Percentiles rank a stretch among this genome's conserved stretches.
Conservation (phyloP, 2,888 invertebrate genomes). For the Tuta absoluta region DNA sequence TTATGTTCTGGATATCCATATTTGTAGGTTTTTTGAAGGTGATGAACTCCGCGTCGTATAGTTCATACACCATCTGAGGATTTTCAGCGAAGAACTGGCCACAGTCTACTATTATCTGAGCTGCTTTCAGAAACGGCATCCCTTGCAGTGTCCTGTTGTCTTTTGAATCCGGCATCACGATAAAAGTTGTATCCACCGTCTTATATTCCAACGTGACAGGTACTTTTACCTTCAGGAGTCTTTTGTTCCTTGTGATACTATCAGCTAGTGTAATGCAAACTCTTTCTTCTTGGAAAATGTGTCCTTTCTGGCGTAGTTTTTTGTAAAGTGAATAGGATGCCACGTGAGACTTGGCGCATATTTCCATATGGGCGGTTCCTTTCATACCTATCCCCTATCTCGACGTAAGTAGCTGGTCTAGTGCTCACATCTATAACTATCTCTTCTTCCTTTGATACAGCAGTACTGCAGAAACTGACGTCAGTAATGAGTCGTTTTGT, state of each 20-base stretch:
- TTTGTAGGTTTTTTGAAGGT: no score
- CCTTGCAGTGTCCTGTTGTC: constrained; percentile 38
- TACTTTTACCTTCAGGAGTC: background rate
- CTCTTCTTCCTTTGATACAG: background rate
- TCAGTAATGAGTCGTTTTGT: background rate
- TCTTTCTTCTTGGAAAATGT: constrained; percentile 13
- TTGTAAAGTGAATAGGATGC: constrained; percentile 32
- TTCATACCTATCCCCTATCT: no score
- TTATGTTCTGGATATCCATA: no score
- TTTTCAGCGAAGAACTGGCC: background rate
- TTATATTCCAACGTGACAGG: background rate
- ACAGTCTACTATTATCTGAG: no score
- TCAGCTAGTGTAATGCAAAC: constrained; percentile 20
- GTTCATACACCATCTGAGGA: no score
- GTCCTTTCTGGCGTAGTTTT: constrained; percentile 23
- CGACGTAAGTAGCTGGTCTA: no score
- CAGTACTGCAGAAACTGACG: constrained; percentile 30
- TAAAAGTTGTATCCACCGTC: constrained; percentile 32
- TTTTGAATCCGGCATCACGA: constrained; percentile 36
- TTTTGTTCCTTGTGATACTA: background rate
- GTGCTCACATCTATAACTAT: constrained; percentile 15
- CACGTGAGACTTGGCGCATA: constrained; percentile 32
- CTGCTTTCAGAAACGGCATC: background rate
- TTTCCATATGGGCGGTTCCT: constrained; percentile 29
- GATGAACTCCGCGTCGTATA: no score